Base-by-base conservation (phyloP, 2,797 vertebrate genomes). In the Apogon talboti region DNA sequence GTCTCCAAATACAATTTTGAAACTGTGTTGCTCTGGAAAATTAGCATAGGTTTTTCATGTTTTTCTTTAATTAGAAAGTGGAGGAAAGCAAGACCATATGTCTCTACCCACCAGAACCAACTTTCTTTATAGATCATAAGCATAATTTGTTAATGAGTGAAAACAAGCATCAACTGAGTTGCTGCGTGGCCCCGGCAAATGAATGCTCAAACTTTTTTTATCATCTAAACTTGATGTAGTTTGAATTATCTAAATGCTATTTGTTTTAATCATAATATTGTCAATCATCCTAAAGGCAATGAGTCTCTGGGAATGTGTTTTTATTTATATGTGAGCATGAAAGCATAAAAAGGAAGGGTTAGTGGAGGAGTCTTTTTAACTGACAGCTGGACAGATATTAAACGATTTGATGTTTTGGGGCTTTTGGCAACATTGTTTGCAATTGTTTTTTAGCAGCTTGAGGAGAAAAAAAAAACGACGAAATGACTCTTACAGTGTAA, bases 401-500 rank as follows among this genome's bases (percentile, higher is more conserved):
- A 69, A 72, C 58, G 1, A 62, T 59, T 58, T 63, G 10, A 38
- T 73, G 15, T 68, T 62, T 16, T 69, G 19, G 21, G 15, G 13
- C 5, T 62, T 59, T 64, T 65, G 52, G 46, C 35, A 66, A 44
- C 6, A 16, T 12, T 35, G 58, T 48, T 33, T 44, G 28, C 19
- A 46, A 18, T 43, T 30, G 1, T 11, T 47, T 52, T 37, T 35
- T 40, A 51, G 14, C 40, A 40, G 46, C 19, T 45, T 60, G 16
- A 44, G 43, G 9, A 35, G 6, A n/a, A 33, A 33, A 60, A 67
- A 54, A 61, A 47, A 78, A 47, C 51, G 38, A 42, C 21, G 7
- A 51, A 67, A 61, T 57, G 14, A 60, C 60, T 70, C 64, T 65
- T 44, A 13, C 54, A 51, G 12, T 44, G 57, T 66, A 54, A 66